A percentile compares a stretch with the other conserved stretches of the same genome.
Conservation (phyloP, 2,888 invertebrate species). For the Philonicus albiceps region DNA sequence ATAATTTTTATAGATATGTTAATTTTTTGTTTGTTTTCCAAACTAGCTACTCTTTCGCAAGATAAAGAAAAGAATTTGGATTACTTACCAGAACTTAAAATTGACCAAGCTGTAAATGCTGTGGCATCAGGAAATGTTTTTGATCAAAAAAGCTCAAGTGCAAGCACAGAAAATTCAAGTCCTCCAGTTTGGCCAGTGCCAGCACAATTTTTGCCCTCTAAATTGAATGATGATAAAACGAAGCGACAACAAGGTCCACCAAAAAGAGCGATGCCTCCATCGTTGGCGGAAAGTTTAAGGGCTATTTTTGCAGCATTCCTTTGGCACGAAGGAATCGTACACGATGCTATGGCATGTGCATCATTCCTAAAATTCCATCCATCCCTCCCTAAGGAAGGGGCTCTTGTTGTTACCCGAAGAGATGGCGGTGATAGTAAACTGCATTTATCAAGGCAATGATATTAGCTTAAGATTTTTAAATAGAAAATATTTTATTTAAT, state of each 20-base stretch:
- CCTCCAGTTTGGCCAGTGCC: constrained; percentile 54
- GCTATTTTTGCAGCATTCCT: constrained; percentile 95
- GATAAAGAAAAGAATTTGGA: constrained; percentile 1
- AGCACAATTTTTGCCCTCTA: constrained; percentile 27
- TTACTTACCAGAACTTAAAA: constrained; percentile 12
- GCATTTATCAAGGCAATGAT: constrained; percentile 55
- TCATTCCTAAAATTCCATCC: constrained; percentile 96
- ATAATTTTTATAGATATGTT: neutral
- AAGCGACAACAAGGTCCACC: constrained; percentile 59
- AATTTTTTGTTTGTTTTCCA: neutral
- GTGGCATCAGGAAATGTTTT: constrained; percentile 52
- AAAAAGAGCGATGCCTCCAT: constrained; percentile 88
- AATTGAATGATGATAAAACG: constrained; percentile 17
- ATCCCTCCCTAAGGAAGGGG: constrained; percentile 80
- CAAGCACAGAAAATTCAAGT: constrained; percentile 55
- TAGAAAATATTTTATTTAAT: neutral
- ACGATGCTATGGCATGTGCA: constrained; percentile 98
- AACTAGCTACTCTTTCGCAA: neutral
- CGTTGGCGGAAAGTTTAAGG: constrained; percentile 90
- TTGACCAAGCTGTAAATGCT: constrained; percentile 54
- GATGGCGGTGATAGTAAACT: constrained; percentile 60
- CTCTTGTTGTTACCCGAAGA: constrained; percentile 74
- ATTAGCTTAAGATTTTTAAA: neutral
- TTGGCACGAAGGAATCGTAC: constrained; percentile 97
- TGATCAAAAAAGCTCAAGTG: constrained; percentile 51